Evolutionary conservation across 2,113 vertebrate genomes (phyloP).

Genomic region (Stegastes partitus): DNA sequence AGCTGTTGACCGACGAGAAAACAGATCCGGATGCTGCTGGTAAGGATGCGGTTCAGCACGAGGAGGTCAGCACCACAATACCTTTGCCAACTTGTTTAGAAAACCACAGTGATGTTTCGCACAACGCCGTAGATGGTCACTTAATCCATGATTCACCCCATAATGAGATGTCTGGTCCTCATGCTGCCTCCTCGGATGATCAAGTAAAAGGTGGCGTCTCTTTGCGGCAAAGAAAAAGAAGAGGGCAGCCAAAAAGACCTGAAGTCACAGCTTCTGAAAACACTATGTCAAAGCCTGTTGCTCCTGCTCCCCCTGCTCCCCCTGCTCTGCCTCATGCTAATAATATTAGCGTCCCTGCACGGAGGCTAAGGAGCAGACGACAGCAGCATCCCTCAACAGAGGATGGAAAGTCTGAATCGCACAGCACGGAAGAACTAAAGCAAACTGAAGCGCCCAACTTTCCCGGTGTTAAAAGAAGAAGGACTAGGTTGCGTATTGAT

Average conservation of each 20-base stretch:
- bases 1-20: background rate
- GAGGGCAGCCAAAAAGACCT: constrained; percentile 58
- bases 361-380: constrained; percentile 58
- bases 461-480: constrained; percentile 42
- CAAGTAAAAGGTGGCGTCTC: background rate
- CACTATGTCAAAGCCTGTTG: background rate
- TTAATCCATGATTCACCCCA: constrained; percentile 10
- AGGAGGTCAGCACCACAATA: constrained; percentile 41
- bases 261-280: background rate
- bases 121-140: background rate
- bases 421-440: background rate
- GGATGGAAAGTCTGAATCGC: constrained; percentile 16
- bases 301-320: background rate
- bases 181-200: constrained; percentile 6
- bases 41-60: constrained; percentile 33
- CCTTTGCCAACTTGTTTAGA: constrained; percentile 30
- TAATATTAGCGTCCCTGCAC: background rate
- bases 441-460: background rate
- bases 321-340: background rate
- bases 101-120: constrained; percentile 24
- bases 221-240: constrained; percentile 43
- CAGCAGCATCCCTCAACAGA: constrained; percentile 7
- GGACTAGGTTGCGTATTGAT: constrained; percentile 18
- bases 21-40: background rate
- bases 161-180: constrained; percentile 18